These are phyloP conservation scores for Ceratotherium simum DNA, from an alignment of 2,113 vertebrate genomes.

Conservation along the genomic window DNA sequence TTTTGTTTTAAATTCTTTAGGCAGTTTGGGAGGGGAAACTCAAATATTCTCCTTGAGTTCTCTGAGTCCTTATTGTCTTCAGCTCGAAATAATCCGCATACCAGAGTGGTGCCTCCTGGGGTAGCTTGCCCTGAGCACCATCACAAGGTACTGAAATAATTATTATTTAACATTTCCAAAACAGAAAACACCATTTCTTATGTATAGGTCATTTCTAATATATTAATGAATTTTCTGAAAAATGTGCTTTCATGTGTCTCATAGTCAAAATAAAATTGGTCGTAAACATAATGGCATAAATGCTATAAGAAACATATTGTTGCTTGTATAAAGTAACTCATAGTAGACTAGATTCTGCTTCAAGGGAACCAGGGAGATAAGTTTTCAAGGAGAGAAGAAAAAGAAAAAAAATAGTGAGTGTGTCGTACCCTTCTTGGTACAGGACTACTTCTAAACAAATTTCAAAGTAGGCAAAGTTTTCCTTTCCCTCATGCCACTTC, in stretches of 20 bases:
- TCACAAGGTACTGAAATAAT: not conserved
- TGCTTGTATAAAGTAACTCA: not conserved
- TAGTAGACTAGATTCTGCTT: not conserved
- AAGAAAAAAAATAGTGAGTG: fast-evolving
- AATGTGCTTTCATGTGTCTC: not conserved
- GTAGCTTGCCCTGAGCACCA: too few relatives aligned
- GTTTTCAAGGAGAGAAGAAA: not conserved
- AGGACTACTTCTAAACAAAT: not conserved
- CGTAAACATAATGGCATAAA: not conserved
- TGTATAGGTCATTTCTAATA: not conserved
- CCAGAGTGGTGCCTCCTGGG: too few relatives aligned
- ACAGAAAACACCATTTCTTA: not conserved
- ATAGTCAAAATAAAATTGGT: not conserved
- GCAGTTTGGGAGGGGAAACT: too few relatives aligned
- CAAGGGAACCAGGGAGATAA: not conserved
- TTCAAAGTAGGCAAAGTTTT: fast-evolving
- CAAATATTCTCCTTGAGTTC: too few relatives aligned
- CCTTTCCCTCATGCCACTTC: not conserved
- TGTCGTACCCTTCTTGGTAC: fast-evolving
- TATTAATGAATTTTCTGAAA: not conserved
- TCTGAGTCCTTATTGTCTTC: too few relatives aligned
- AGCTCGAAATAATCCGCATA: too few relatives aligned
- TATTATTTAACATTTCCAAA: not conserved
- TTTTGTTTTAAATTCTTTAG: too few relatives aligned
- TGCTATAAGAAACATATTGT: not conserved